A percentile compares a stretch with the other conserved stretches of the same genome.
Conservation (phyloP, 2,113 vertebrate species). For the Gambusia holbrooki region DNA sequence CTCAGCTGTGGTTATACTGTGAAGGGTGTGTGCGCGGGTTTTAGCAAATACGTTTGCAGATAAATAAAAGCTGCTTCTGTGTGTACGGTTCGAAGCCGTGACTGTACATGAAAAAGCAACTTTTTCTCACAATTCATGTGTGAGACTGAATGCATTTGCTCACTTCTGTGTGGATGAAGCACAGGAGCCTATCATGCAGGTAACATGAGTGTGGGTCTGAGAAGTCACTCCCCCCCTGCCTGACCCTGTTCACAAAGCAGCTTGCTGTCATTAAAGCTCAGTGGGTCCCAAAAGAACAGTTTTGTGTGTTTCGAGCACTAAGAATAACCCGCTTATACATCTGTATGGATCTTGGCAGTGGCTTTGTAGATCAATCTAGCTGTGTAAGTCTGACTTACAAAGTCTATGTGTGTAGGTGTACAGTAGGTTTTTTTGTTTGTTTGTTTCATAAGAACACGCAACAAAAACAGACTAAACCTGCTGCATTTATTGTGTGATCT, state of each 20-base stretch:
- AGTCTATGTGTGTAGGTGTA: constrained; percentile 4
- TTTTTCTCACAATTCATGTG: constrained; percentile 27
- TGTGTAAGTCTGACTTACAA: constrained; percentile 32
- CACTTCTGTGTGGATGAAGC: constrained; percentile 19
- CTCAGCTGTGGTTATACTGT: constrained; percentile 1
- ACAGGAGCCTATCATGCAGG: constrained; percentile 22
- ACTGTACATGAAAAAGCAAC: constrained; percentile 39
- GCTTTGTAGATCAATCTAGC: constrained; percentile 30
- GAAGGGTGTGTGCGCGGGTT: not conserved
- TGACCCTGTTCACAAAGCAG: constrained; percentile 55
- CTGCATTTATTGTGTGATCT: constrained; percentile 21
- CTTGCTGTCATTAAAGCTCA: constrained; percentile 61
- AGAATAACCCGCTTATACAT: constrained; percentile 36
- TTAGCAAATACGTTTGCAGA: constrained; percentile 22
- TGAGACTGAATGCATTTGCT: constrained; percentile 50
- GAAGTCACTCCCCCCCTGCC: constrained; percentile 34
- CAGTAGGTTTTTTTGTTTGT: constrained; percentile 5
- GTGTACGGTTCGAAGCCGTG: constrained; percentile 27
- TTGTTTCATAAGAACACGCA: constrained; percentile 9
- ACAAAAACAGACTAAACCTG: constrained; percentile 9
- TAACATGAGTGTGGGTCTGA: constrained; percentile 29
- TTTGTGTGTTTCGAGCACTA: constrained; percentile 11
- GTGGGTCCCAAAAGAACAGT: constrained; percentile 32
- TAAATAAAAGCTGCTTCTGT: constrained; percentile 38
- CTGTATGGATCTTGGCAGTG: constrained; percentile 52